Percentiles rank a stretch among this genome's conserved stretches.
Conservation (phyloP, 2,797 vertebrate genomes). For the Lemur catta region DNA sequence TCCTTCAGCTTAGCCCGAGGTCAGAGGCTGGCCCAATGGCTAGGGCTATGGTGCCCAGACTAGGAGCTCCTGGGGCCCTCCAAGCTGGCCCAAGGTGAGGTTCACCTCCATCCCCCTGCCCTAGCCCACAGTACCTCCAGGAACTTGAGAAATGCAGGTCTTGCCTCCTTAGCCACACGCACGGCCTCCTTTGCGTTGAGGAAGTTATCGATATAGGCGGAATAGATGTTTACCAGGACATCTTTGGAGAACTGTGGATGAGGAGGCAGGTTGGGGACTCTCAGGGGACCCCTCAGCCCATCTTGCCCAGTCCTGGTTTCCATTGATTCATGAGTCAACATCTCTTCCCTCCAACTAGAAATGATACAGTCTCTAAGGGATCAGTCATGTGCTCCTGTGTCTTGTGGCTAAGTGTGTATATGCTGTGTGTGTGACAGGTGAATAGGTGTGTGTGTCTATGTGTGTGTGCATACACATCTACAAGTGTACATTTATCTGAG, state of each 20-base stretch:
- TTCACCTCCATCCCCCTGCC: not conserved
- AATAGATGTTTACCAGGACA: constrained; percentile 95
- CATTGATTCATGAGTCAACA: not conserved
- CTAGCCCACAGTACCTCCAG: constrained; percentile 89
- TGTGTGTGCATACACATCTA: not conserved
- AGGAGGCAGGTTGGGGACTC: not conserved
- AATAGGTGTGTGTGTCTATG: accelerated
- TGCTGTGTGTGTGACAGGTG: not conserved
- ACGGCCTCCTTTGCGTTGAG: constrained; percentile 98
- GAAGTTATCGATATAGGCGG: constrained; percentile 98
- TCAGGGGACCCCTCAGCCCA: not conserved
- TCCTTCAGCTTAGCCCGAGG: not conserved
- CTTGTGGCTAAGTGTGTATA: not conserved
- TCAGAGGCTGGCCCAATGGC: not conserved
- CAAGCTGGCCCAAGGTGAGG: not conserved
- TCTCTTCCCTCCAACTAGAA: not conserved
- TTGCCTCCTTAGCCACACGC: constrained; percentile 95
- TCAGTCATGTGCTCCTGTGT: not conserved
- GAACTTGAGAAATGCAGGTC: constrained; percentile 97
- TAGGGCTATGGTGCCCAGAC: not conserved
- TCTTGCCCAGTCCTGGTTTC: not conserved
- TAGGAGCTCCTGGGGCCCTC: not conserved
- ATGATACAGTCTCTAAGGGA: not conserved
- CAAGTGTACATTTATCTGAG: not conserved
- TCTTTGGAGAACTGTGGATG: constrained; percentile 95